A percentile compares a stretch with the other conserved stretches of the same genome.
phyloP scores from a whole-genome alignment of 2,888 invertebrate species.

The Pteria penguin region DNA sequence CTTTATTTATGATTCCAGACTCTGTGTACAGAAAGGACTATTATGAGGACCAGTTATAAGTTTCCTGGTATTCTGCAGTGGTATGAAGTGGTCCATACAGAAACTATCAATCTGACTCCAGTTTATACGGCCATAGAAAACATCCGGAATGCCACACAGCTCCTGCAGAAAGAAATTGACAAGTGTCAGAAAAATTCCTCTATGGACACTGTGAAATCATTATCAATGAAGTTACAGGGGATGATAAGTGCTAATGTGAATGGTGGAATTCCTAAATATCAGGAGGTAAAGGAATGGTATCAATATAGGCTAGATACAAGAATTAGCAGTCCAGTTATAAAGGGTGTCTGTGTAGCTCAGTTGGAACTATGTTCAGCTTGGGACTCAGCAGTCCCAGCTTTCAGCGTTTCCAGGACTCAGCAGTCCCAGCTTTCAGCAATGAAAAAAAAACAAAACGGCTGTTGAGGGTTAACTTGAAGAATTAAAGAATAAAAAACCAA shows the following conservation, averaged over 20 bases:
- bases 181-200: slow-evolving; percentile 85
- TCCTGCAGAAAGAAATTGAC: slow-evolving; percentile 85
- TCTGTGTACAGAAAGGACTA: slow-evolving; percentile 75
- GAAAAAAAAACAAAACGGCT: too few relatives aligned
- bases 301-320: too few relatives aligned
- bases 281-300: too few relatives aligned
- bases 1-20: slow-evolving; percentile 64
- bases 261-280: slow-evolving; percentile 78
- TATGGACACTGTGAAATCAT: slow-evolving; percentile 66
- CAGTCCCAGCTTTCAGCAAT: too few relatives aligned
- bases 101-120: slow-evolving; percentile 87
- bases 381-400: too few relatives aligned
- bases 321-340: too few relatives aligned
- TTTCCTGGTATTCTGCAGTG: slow-evolving; percentile 78
- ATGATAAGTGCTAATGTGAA: slow-evolving; percentile 76
- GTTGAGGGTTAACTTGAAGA: too few relatives aligned
- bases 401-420: too few relatives aligned
- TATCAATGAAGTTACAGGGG: slow-evolving; percentile 77
- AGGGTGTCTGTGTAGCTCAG: too few relatives aligned
- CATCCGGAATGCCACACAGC: slow-evolving; percentile 66
- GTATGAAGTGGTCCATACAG: slow-evolving; percentile 85
- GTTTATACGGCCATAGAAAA: slow-evolving; percentile 74
- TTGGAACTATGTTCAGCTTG: too few relatives aligned
- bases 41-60: slow-evolving; percentile 67
- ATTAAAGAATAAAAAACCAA: too few relatives aligned